phyloP scores from a whole-genome alignment of 1,140 invertebrate genomes.

The Tribolium madens region DNA sequence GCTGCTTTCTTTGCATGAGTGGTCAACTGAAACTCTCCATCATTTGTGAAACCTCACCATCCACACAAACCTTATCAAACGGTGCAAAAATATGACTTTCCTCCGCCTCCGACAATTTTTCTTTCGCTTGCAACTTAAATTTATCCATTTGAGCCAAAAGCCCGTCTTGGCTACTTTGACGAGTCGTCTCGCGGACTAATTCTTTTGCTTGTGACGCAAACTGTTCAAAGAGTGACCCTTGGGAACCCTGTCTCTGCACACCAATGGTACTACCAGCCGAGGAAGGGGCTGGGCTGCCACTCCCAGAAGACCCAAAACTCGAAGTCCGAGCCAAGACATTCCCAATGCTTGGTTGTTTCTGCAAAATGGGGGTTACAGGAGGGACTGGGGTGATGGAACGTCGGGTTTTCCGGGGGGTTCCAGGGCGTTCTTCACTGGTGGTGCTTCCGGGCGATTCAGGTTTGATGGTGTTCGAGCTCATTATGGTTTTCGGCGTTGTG shows the following conservation, averaged over 20 bases:
- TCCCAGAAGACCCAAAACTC: constrained; percentile 72
- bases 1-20: constrained; percentile 90
- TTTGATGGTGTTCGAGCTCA: constrained; percentile 71
- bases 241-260: constrained; percentile 79
- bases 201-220: constrained; percentile 89
- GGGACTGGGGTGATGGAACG: constrained; percentile 61
- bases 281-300: constrained; percentile 60
- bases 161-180: constrained; percentile 90
- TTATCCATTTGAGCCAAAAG: constrained; percentile 91
- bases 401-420: constrained; percentile 62
- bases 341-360: constrained; percentile 74
- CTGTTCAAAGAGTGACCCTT: constrained; percentile 86
- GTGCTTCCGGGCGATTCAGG: constrained; percentile 62
- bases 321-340: constrained; percentile 74
- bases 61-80: constrained; percentile 76
- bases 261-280: constrained; percentile 64
- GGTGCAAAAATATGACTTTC: constrained; percentile 79
- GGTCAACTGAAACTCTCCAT: constrained; percentile 73
- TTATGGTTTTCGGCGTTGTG: constrained; percentile 77
- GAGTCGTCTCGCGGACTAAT: constrained; percentile 84
- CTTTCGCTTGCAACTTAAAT: constrained; percentile 76
- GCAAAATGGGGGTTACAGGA: constrained; percentile 68
- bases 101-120: constrained; percentile 76
- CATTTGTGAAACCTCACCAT: background rate
- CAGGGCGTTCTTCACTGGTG: constrained; percentile 64